A percentile compares a stretch with the other conserved stretches of the same genome.
Evolutionary conservation across 2,113 vertebrate species (phyloP).

Genomic region (Podiceps cristatus): DNA sequence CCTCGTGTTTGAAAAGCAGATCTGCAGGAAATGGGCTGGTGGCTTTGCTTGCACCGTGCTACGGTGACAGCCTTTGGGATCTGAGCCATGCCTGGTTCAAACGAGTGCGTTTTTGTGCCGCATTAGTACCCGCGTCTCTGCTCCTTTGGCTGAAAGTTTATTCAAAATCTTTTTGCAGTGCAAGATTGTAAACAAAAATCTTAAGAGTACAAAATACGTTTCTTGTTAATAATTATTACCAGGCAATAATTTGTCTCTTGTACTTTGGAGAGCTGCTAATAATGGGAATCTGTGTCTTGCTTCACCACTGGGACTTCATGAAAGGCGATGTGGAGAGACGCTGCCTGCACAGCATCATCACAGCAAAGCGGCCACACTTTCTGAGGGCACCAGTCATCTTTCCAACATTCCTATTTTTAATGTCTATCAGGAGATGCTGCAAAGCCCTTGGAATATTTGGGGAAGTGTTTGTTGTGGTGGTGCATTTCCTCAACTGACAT

Average conservation of each 20-base stretch:
- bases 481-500: not conserved
- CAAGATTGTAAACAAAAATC: not conserved
- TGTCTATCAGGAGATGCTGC: not conserved
- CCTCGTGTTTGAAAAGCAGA: not conserved
- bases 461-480: not conserved
- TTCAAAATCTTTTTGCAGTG: not conserved
- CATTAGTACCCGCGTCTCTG: not conserved
- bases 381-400: not conserved
- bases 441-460: not conserved
- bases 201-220: not conserved
- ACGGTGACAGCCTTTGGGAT: not conserved
- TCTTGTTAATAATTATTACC: not conserved
- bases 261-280: constrained; percentile 13
- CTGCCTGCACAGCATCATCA: not conserved
- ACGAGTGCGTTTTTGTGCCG: fast-evolving
- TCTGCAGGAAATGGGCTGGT: not conserved
- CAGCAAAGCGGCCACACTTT: not conserved
- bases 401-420: not conserved
- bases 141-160: not conserved
- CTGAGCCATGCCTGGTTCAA: not conserved
- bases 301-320: not conserved
- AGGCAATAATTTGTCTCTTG: not conserved
- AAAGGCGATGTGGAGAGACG: fast-evolving
- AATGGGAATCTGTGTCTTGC: not conserved
- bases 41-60: not conserved